Conservation (phyloP, 2,888 invertebrate genomes). For the Athalia cordata region DNA sequence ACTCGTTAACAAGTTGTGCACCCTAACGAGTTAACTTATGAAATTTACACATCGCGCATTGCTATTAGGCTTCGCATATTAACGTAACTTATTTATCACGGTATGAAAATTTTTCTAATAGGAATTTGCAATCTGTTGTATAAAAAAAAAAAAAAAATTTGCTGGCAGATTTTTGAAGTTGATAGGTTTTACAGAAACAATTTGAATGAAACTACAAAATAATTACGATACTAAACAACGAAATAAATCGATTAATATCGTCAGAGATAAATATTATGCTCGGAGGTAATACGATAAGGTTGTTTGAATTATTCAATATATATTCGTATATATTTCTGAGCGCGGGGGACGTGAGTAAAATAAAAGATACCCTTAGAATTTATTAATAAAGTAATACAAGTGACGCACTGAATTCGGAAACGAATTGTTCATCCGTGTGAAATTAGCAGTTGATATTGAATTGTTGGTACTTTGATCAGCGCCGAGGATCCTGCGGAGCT, state of each 20-base stretch:
- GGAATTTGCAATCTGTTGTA: too few species aligned
- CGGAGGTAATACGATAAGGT: constrained; percentile 15
- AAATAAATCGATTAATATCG: constrained; percentile 6
- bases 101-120: too few species aligned
- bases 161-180: neutral
- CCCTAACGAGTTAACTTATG: neutral
- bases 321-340: constrained; percentile 13
- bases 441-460: constrained; percentile 8
- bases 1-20: constrained; percentile 14
- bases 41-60: neutral
- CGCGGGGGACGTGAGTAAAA: constrained; percentile 19
- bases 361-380: neutral
- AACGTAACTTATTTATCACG: too few species aligned
- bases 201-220: neutral
- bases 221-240: neutral
- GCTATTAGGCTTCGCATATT: too few species aligned
- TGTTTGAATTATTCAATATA: constrained; percentile 38
- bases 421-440: constrained; percentile 23
- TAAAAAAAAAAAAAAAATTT: neutral
- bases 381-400: constrained; percentile 1
- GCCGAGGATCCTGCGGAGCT: neutral
- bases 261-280: constrained; percentile 10
- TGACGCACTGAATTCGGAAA: constrained; percentile 21
- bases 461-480: constrained; percentile 23
- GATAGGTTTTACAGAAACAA: neutral